A percentile compares a stretch with the other conserved stretches of the same genome.
These are phyloP conservation scores for Parnassius glacialis DNA, from an alignment of 2,888 invertebrate genomes.

Conservation along the genomic window DNA sequence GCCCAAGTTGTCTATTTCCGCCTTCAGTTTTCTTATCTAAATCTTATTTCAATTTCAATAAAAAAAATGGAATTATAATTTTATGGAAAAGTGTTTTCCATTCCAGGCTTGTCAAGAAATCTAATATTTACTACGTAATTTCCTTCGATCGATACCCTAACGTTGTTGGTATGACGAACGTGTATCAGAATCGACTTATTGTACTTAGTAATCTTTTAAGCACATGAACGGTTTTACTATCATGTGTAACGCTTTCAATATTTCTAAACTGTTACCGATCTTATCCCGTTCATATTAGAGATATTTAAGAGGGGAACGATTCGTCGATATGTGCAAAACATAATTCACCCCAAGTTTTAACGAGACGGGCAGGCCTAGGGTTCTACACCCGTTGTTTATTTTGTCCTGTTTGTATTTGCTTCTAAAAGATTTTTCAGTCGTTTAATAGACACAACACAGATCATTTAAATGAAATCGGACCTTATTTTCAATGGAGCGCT, in stretches of 20 bases:
- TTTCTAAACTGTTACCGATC: slow-evolving; percentile 24
- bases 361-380: slow-evolving; percentile 7
- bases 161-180: too few species aligned
- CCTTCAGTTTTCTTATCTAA: too few species aligned
- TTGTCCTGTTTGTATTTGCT: slow-evolving; percentile 9
- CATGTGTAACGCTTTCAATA: slow-evolving; percentile 16
- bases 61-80: too few species aligned
- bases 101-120: too few species aligned
- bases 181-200: too few species aligned
- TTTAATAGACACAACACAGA: slow-evolving; percentile 3
- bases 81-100: too few species aligned
- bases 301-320: slow-evolving; percentile 19
- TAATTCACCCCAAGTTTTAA: slow-evolving; percentile 20
- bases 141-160: too few species aligned
- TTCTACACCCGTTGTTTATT: slow-evolving; percentile 18
- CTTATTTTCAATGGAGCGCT: too few species aligned
- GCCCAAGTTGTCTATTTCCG: too few species aligned
- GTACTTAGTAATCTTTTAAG: slow-evolving; percentile 11
- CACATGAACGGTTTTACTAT: slow-evolving; percentile 21
- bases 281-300: slow-evolving; percentile 13
- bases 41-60: too few species aligned
- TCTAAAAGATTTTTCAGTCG: slow-evolving; percentile 1
- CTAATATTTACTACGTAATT: too few species aligned
- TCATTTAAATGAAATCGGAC: slow-evolving; percentile 1
- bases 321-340: slow-evolving; percentile 19